Conservation (phyloP, 2,888 invertebrate species). For the Troilus luridus region DNA sequence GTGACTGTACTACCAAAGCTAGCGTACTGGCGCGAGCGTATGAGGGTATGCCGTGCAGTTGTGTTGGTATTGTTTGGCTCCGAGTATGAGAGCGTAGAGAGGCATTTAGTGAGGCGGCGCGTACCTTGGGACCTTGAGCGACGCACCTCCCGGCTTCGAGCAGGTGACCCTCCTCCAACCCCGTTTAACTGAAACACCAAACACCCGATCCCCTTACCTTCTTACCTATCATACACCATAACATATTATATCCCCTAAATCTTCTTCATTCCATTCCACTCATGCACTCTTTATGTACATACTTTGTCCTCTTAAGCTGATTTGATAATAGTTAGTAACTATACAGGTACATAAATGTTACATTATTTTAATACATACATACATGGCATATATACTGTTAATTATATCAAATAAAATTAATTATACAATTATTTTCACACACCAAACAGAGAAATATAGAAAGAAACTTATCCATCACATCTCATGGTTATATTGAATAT, state of each 20-base stretch:
- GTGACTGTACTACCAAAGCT: constrained; percentile 94
- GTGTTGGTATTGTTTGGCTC: constrained; percentile 69
- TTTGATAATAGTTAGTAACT: background rate
- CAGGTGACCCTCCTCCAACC: constrained; percentile 72
- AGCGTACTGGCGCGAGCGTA: constrained; percentile 92
- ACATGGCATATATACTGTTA: constrained; percentile 14
- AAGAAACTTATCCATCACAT: background rate
- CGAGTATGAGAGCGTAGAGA: constrained; percentile 89
- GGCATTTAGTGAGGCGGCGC: constrained; percentile 88
- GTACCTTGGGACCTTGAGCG: constrained; percentile 96
- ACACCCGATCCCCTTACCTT: constrained; percentile 55
- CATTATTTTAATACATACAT: background rate
- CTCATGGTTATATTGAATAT: background rate
- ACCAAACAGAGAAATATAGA: constrained; percentile 1
- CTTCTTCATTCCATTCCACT: constrained; percentile 44
- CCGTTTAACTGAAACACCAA: constrained; percentile 64
- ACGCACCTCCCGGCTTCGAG: constrained; percentile 75
- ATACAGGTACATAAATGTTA: background rate
- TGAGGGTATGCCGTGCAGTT: constrained; percentile 72
- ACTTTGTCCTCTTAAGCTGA: background rate
- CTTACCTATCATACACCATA: constrained; percentile 32
- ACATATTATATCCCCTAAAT: constrained; percentile 30
- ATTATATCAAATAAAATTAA: background rate
- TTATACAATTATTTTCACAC: background rate
- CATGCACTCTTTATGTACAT: constrained; percentile 33